Conservation (phyloP, 2,797 vertebrate genomes). For the Enteromius unitaeniatus region DNA sequence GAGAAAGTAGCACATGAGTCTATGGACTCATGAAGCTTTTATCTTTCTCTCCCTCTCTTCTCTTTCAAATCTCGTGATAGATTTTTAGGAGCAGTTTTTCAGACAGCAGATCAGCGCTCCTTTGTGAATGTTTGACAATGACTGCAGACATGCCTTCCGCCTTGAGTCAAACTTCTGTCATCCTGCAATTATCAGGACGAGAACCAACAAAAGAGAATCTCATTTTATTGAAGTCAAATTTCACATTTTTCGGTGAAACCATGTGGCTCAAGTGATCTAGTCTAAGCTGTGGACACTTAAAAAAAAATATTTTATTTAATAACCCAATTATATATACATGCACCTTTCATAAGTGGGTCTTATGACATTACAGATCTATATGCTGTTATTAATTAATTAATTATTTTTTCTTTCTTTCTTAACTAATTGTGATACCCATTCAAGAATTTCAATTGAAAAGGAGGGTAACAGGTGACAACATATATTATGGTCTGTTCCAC, state of each 20-base stretch:
- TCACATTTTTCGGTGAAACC: not conserved
- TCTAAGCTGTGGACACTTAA: not conserved
- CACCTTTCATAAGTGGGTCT: not conserved
- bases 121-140: slow-evolving; percentile 66
- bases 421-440: not conserved
- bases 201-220: slow-evolving; percentile 47
- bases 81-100: slow-evolving; percentile 45
- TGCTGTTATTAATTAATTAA: not conserved
- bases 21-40: slow-evolving; percentile 13
- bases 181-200: slow-evolving; percentile 61
- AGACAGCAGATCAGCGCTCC: slow-evolving; percentile 43
- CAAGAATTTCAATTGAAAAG: not conserved
- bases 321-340: not conserved
- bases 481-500: not conserved
- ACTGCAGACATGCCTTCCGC: slow-evolving; percentile 53
- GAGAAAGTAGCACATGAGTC: slow-evolving; percentile 15
- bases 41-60: slow-evolving; percentile 26
- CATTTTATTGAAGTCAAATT: slow-evolving; percentile 24
- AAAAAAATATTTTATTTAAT: not conserved
- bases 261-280: slow-evolving; percentile 7
- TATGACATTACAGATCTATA: not conserved
- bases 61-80: slow-evolving; percentile 34
- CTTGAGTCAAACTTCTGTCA: slow-evolving; percentile 55
- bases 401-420: not conserved
- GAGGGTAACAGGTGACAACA: not conserved